Evolutionary conservation across 1,140 invertebrate genomes (phyloP).

Genomic region (Halictus rubicundus): DNA sequence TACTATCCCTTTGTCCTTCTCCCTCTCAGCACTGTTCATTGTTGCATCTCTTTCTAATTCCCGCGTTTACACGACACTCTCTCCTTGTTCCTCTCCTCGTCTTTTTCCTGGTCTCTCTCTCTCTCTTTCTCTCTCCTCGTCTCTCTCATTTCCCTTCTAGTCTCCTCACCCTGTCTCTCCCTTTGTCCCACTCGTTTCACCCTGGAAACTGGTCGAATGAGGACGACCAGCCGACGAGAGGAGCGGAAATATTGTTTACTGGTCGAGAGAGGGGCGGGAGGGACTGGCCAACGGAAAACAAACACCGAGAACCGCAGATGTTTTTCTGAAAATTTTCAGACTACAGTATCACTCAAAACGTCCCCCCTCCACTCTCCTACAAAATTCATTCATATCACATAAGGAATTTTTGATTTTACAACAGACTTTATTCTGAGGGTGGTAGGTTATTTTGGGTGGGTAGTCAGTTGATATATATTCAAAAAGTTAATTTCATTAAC

Average conservation of each 20-base stretch:
- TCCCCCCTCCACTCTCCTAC: no score
- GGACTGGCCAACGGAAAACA: neutral
- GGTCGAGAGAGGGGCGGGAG: neutral
- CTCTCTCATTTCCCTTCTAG: neutral
- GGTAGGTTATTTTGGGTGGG: no score
- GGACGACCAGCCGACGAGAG: constrained; percentile 15
- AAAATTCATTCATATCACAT: no score
- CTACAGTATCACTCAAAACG: no score
- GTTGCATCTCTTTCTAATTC: neutral
- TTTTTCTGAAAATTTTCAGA: neutral
- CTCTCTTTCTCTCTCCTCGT: neutral
- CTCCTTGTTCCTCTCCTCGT: neutral
- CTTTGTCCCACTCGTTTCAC: constrained; percentile 17
- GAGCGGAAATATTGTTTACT: constrained; percentile 39
- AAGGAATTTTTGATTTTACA: no score
- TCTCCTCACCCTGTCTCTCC: constrained; percentile 5
- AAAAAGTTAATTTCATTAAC: no score
- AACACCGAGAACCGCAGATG: neutral
- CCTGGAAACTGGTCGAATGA: constrained; percentile 35
- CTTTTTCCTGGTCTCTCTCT: constrained; percentile 4
- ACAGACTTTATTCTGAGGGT: no score
- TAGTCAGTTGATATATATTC: no score
- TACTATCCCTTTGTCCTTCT: neutral
- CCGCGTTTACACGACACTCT: neutral
- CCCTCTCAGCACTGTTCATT: no score